phyloP scores from a whole-genome alignment of 1,140 invertebrate genomes.

The Halictus rubicundus region DNA sequence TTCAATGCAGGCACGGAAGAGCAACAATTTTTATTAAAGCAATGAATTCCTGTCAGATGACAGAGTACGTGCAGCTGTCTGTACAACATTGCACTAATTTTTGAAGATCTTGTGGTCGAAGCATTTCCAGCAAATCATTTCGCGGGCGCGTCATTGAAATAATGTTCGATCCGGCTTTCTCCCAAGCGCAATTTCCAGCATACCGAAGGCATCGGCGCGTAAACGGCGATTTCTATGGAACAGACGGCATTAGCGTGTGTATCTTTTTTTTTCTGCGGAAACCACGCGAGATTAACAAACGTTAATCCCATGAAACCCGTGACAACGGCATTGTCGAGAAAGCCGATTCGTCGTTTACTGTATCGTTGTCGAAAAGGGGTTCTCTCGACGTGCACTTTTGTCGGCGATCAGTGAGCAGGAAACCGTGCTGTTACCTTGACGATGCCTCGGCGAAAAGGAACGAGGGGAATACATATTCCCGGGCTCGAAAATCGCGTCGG shows the following conservation, averaged over 20 bases:
- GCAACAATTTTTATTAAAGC: no score
- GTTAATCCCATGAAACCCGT: slow-evolving; percentile 47
- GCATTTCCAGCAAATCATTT: no score
- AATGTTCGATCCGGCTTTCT: background rate
- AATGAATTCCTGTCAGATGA: no score
- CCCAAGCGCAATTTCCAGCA: slow-evolving; percentile 1
- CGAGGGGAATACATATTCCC: slow-evolving; percentile 44
- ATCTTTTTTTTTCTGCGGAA: background rate
- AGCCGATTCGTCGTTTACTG: slow-evolving; percentile 50
- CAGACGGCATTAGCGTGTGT: background rate
- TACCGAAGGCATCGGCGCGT: slow-evolving; percentile 8
- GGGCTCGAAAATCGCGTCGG: slow-evolving; percentile 28
- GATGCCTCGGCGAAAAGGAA: slow-evolving; percentile 43
- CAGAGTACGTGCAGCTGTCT: no score
- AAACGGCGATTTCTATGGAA: slow-evolving; percentile 3
- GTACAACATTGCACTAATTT: no score
- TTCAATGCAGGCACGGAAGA: no score
- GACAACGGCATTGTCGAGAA: slow-evolving; percentile 42
- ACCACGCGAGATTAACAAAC: slow-evolving; percentile 44
- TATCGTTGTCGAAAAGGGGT: slow-evolving; percentile 50
- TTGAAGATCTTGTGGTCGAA: no score
- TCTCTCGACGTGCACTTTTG: slow-evolving; percentile 49
- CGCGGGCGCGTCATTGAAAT: background rate
- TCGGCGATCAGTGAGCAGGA: slow-evolving; percentile 51
- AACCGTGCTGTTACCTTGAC: slow-evolving; percentile 52